A percentile compares a stretch with the other conserved stretches of the same genome.
These are phyloP conservation scores for Heliangelus exortis DNA, from an alignment of 2,797 vertebrate genomes.

Conservation along the genomic window DNA sequence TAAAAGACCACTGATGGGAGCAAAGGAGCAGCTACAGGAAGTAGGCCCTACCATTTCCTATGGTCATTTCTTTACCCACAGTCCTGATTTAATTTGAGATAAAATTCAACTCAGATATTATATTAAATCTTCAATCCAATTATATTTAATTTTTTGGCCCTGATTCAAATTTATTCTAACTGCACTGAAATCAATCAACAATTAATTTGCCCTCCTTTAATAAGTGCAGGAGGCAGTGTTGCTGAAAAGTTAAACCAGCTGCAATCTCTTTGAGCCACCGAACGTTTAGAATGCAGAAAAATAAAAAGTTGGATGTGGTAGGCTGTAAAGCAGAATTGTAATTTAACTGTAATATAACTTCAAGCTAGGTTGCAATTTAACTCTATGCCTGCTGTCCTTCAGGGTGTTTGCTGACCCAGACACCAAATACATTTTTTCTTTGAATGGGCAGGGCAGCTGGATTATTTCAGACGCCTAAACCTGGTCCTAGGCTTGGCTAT, in stretches of 20 bases:
- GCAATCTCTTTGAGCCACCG: not conserved
- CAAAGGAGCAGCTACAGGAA: constrained; percentile 32
- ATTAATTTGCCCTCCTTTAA: not conserved
- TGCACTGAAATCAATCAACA: not conserved
- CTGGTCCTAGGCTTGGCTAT: not conserved
- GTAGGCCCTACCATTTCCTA: constrained; percentile 24
- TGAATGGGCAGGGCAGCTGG: not conserved
- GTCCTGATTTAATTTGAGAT: not conserved
- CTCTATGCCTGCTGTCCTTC: not conserved
- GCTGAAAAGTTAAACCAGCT: not conserved
- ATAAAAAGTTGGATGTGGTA: not conserved
- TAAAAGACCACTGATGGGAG: constrained; percentile 7
- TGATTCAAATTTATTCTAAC: not conserved
- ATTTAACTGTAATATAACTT: not conserved
- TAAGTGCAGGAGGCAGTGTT: not conserved
- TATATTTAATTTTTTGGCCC: not conserved
- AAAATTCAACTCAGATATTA: not conserved
- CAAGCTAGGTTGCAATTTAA: not conserved
- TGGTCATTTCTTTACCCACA: not conserved
- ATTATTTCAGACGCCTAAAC: not conserved
- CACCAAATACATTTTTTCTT: not conserved
- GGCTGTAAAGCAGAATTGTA: not conserved
- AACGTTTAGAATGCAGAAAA: not conserved
- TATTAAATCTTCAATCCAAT: not conserved
- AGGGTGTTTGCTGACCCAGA: not conserved